A percentile compares a stretch with the other conserved stretches of the same genome.
Evolutionary conservation across 2,113 vertebrate genomes (phyloP).

Genomic region (Puntigrus tetrazona): DNA sequence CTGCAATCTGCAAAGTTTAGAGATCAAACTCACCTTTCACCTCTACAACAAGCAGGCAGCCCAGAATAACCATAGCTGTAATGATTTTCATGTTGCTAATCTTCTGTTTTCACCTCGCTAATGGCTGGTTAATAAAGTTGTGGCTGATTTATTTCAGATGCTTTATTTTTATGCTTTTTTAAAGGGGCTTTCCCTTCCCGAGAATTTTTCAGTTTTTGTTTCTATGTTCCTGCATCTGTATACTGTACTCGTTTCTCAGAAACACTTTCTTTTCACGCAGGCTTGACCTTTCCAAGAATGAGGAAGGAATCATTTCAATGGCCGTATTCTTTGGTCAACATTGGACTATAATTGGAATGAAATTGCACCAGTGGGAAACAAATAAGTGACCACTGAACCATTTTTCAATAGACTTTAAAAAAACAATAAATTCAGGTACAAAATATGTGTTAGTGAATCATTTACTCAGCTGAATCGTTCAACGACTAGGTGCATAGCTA

Average conservation of each 20-base stretch:
- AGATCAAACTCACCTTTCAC: not conserved
- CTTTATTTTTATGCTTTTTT: not conserved
- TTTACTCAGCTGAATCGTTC: no score
- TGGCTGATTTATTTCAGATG: not conserved
- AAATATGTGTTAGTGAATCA: not conserved
- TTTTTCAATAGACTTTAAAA: not conserved
- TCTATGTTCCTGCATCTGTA: not conserved
- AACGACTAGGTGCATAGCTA: no score
- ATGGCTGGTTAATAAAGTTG: not conserved
- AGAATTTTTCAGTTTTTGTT: not conserved
- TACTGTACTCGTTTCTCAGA: not conserved
- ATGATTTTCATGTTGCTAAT: not conserved
- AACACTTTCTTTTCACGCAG: slow-evolving; percentile 9
- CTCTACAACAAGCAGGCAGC: not conserved
- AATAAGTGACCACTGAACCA: no score
- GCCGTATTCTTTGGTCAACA: not conserved
- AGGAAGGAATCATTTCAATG: not conserved
- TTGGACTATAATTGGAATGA: not conserved
- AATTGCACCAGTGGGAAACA: not conserved
- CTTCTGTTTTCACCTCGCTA: not conserved
- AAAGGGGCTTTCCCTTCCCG: not conserved
- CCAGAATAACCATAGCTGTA: not conserved
- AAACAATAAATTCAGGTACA: not conserved
- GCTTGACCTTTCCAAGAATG: slow-evolving; percentile 9
- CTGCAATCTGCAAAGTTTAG: not conserved